Evolutionary conservation across 2,797 vertebrate species (phyloP), one percentile per base, ranked within the genome.

Genomic region (Peromyscus attwateri): DNA sequence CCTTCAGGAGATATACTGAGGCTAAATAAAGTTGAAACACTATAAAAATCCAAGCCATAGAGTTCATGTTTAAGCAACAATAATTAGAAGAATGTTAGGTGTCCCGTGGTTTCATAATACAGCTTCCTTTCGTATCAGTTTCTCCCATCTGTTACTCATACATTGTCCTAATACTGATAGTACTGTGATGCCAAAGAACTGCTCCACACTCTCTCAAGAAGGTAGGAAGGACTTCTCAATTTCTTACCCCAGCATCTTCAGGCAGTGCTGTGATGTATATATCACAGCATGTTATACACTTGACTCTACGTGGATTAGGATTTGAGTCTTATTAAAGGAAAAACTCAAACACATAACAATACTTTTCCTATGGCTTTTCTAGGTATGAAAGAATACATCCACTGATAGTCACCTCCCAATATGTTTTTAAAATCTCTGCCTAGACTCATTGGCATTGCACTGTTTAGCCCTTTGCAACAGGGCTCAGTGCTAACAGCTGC

Each of bases 401-500:
- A 93, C 31, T 21, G 37, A 79, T 7, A 89, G 6, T 66, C 6
- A 90, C 17, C 31, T 82, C 17, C 77, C 6, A 62, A n/a, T n/a
- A n/a, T 6, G 29, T n/a, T 83, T 79, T 62, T 76, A 9, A 49
- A 73, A 75, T 57, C 13, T 57, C 27, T n/a, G 25, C 13, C 14
- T 73, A 43, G 17, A 87, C 92, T 93, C 89, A 81, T 66, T 82
- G 57, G 16, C 76, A 85, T 29, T 55, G n/a, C 10, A 77, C 12
- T 46, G 62, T 43, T 60, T 55, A 84, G 71, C 89, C 1, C 60
- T 94, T 95, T 80, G 31, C 52, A 76, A 82, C 34, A 76, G 12
- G 31, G 31, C 84, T 17, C 43, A 96, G 34, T 73, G 60, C 91
- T 82, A 92, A 93, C 43, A 95, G 29, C 27, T 96, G 27, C 64